A percentile compares a stretch with the other conserved stretches of the same genome.
These are phyloP conservation scores for Hippoglossus hippoglossus DNA, from an alignment of 2,797 vertebrate species.

Conservation along the genomic window DNA sequence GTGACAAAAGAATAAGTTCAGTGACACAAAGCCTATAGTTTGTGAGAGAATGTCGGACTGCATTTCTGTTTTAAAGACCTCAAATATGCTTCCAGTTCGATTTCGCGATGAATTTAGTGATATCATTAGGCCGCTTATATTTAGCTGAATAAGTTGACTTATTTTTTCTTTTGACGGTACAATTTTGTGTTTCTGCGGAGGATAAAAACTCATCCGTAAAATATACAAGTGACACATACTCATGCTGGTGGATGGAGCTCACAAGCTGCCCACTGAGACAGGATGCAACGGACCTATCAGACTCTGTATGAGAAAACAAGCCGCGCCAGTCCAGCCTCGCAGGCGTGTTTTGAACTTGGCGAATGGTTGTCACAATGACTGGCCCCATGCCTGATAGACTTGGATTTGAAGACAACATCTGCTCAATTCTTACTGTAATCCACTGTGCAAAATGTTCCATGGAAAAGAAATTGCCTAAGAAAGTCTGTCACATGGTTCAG, in stretches of 20 bases:
- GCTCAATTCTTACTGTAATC: slow-evolving; percentile 26
- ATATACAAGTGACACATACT: slow-evolving; percentile 8
- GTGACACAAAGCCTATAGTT: slow-evolving; percentile 30
- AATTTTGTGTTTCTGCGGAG: slow-evolving; percentile 3
- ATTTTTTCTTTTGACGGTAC: not conserved
- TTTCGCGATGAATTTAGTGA: slow-evolving; percentile 3
- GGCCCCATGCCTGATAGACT: slow-evolving; percentile 58
- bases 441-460: slow-evolving; percentile 31
- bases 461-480: slow-evolving; percentile 21
- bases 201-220: slow-evolving; percentile 10
- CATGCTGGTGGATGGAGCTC: not conserved
- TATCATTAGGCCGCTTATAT: not conserved
- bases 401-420: slow-evolving; percentile 52
- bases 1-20: slow-evolving; percentile 47
- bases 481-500: slow-evolving; percentile 10
- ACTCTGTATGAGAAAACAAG: slow-evolving; percentile 59
- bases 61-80: slow-evolving; percentile 5
- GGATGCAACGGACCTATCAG: slow-evolving; percentile 53
- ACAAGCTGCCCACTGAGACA: slow-evolving; percentile 28
- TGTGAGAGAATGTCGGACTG: slow-evolving; percentile 27
- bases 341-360: slow-evolving; percentile 55
- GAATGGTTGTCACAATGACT: slow-evolving; percentile 64
- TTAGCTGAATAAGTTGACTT: not conserved
- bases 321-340: slow-evolving; percentile 33
- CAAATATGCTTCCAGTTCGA: slow-evolving; percentile 15